phyloP scores from a whole-genome alignment of 1,140 invertebrate genomes.

The Trichonephila clavata region DNA sequence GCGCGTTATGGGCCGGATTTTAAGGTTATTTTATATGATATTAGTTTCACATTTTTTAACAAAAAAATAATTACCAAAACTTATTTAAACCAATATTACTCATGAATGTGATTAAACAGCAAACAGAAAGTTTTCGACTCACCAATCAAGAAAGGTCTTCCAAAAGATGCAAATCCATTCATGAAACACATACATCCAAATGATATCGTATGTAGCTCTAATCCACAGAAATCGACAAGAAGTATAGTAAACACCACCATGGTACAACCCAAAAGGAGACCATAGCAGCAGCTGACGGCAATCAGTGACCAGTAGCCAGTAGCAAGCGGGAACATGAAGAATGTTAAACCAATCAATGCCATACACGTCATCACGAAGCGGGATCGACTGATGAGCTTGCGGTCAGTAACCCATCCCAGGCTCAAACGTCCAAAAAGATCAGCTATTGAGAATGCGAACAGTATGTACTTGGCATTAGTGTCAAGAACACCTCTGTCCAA shows the following conservation, averaged over 20 bases:
- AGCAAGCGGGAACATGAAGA: constrained; percentile 58
- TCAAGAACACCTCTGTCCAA: constrained; percentile 68
- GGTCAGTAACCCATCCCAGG: constrained; percentile 75
- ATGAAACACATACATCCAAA: constrained; percentile 75
- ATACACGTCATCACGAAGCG: constrained; percentile 59
- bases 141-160: constrained; percentile 75
- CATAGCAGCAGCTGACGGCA: constrained; percentile 49
- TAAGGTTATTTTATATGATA: no score
- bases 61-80: neutral
- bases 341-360: constrained; percentile 57
- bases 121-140: neutral
- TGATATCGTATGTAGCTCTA: constrained; percentile 70
- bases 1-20: no score
- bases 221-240: constrained; percentile 63
- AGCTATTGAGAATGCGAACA: constrained; percentile 75
- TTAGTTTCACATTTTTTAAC: neutral
- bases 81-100: no score
- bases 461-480: constrained; percentile 61
- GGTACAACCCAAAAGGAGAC: constrained; percentile 67
- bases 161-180: constrained; percentile 72
- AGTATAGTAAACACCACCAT: constrained; percentile 71
- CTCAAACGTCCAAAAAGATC: constrained; percentile 76
- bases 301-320: constrained; percentile 40
- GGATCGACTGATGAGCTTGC: constrained; percentile 50
- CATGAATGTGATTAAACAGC: no score